Base-by-base conservation (phyloP, 2,797 vertebrate species). In the Spizella passerina region DNA sequence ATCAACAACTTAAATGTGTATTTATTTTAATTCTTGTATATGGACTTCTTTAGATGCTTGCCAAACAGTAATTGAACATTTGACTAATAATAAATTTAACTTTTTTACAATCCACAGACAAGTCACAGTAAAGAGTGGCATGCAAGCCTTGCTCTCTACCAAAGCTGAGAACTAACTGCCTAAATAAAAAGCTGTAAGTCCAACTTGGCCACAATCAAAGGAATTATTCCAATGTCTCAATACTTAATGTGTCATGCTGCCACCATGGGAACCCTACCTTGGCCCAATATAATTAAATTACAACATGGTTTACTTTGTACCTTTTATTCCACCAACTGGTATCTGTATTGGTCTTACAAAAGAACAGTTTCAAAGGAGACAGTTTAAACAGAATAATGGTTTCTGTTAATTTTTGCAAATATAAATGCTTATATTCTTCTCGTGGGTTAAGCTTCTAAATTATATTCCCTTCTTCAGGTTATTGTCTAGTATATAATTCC, bases 351-450 rank as follows among this genome's bases (percentile, higher is more conserved):
- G 22, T 94, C n/a, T 78, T 82, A 56, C 4, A 65, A 61, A 71
- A 84, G 13, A 73, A 53, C 8, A 46, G 11, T 18, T 85, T 63
- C 71, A 69, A n/a, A 90, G 64, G 19, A 56, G 30, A 36, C 8
- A 52, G 11, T 53, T 80, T 90, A 52, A 60, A 72, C 36, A 68
- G 26, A 66, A 49, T 65, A 96, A 86, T 5, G 7, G 24, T 52
- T 80, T 77, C n/a, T 71, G 59, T 24, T 60, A 69, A 91, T 94
- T 95, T 90, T 71, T 52, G 75, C 49, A 93, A 89, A 91, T 38
- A 82, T 36, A 82, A 90, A 86, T 55, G 7, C 10, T 64, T 26
- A 41, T 61, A 15, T 73, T 70, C 21, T 76, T 53, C 46, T 66
- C 52, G 5, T 34, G 69, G 30, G 15, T 71, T 83, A 75, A 64